A percentile compares a stretch with the other conserved stretches of the same genome.
These are phyloP conservation scores for Sciurus vulgaris DNA, from an alignment of 2,797 vertebrate genomes.

Conservation along the genomic window DNA sequence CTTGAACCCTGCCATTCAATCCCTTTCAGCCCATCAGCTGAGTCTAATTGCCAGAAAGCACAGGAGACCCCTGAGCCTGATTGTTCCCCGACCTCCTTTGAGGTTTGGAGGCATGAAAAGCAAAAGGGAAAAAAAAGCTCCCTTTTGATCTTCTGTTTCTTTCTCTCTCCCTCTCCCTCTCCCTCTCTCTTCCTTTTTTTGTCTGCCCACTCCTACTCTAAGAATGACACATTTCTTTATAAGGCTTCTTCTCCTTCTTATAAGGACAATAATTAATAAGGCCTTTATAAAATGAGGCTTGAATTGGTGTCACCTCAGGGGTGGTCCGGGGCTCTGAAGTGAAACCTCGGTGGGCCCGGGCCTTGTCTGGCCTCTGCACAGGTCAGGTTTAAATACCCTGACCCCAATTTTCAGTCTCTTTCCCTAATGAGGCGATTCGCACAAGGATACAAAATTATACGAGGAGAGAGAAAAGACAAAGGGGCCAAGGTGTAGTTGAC, in stretches of 20 bases:
- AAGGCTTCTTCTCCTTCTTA: conserved; percentile 94
- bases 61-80: conserved; percentile 98
- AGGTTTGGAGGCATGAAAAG: conserved; percentile 99
- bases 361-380: conserved; percentile 95
- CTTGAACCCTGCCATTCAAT: conserved; percentile 99
- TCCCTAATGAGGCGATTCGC: conserved; percentile 98
- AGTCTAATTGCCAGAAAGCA: conserved; percentile 99
- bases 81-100: conserved; percentile 99
- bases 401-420: conserved; percentile 98
- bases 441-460: conserved; percentile 91
- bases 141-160: conserved; percentile 93
- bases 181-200: conserved; percentile 87
- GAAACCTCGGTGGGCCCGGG: conserved; percentile 94
- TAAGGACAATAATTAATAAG: conserved; percentile 99
- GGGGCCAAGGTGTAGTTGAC: conserved; percentile 89
- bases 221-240: conserved; percentile 98
- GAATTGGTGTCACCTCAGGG: conserved; percentile 96
- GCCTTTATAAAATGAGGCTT: conserved; percentile 98
- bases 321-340: conserved; percentile 94
- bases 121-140: conserved; percentile 92
- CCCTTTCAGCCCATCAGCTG: conserved; percentile 99
- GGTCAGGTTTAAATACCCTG: conserved; percentile 99
- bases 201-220: conserved; percentile 93
- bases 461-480: conserved; percentile 88
- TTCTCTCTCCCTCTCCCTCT: conserved; percentile 83